These are phyloP conservation scores for Eristalinus sepulchralis DNA, from an alignment of 2,888 invertebrate species.

Conservation along the genomic window DNA sequence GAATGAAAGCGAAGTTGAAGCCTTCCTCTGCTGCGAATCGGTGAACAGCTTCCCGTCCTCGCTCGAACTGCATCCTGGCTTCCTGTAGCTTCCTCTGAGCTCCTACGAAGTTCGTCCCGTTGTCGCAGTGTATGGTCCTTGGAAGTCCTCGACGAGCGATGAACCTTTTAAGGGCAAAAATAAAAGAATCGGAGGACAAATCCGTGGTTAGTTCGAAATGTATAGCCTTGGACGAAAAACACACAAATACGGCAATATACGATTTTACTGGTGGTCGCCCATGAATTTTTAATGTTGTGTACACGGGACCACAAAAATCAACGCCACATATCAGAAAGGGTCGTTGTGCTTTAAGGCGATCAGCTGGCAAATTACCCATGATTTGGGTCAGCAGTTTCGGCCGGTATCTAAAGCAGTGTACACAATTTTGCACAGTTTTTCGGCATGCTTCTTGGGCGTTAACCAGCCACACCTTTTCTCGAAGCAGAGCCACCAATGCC, in stretches of 20 bases:
- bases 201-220: too few species aligned
- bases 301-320: constrained; percentile 59
- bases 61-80: constrained; percentile 17
- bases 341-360: too few species aligned
- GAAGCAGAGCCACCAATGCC: constrained; percentile 15
- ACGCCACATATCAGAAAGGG: constrained; percentile 22
- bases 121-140: constrained; percentile 52
- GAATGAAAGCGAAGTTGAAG: constrained; percentile 52
- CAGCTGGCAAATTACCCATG: constrained; percentile 42
- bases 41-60: constrained; percentile 22
- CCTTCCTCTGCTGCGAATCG: constrained; percentile 35
- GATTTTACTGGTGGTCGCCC: constrained; percentile 43
- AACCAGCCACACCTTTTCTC: constrained; percentile 34
- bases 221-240: constrained; percentile 64
- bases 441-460: constrained; percentile 44
- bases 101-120: constrained; percentile 58
- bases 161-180: constrained; percentile 65
- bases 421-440: constrained; percentile 23
- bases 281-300: constrained; percentile 35
- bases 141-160: constrained; percentile 42
- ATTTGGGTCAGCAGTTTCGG: constrained; percentile 43
- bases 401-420: constrained; percentile 47
- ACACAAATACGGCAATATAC: constrained; percentile 60
- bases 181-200: constrained; percentile 61
- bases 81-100: constrained; percentile 15